Conservation (phyloP, 2,113 vertebrate genomes). For the Platanista minor region DNA sequence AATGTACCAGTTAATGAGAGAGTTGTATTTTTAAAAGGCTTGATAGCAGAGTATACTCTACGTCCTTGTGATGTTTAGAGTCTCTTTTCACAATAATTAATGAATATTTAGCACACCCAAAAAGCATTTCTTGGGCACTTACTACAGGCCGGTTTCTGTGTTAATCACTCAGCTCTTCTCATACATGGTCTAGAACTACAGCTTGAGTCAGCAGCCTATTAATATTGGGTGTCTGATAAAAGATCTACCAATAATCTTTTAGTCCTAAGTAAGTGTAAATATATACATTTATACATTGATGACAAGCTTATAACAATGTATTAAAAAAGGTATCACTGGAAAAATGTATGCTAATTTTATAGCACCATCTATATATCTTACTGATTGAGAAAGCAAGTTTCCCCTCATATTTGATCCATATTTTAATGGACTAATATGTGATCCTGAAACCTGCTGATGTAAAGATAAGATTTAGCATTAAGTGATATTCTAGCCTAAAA, state of each 20-base stretch:
- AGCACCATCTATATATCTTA: background rate
- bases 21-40: background rate
- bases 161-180: background rate
- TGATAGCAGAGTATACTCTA: background rate
- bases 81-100: slow-evolving; percentile 20
- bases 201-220: background rate
- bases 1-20: background rate
- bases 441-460: slow-evolving; percentile 8
- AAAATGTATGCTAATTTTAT: background rate
- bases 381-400: slow-evolving; percentile 11
- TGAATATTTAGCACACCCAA: background rate
- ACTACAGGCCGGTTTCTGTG: background rate
- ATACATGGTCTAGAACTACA: background rate
- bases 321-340: slow-evolving; percentile 1
- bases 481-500: background rate
- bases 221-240: background rate
- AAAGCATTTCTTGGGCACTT: background rate
- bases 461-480: background rate
- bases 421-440: slow-evolving; percentile 1
- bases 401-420: slow-evolving; percentile 21
- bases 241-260: background rate
- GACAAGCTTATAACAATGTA: background rate
- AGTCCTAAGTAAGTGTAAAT: background rate
- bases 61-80: background rate
- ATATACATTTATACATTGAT: background rate